Conservation (phyloP, 2,113 vertebrate genomes). For the Oncorhynchus masou region DNA sequence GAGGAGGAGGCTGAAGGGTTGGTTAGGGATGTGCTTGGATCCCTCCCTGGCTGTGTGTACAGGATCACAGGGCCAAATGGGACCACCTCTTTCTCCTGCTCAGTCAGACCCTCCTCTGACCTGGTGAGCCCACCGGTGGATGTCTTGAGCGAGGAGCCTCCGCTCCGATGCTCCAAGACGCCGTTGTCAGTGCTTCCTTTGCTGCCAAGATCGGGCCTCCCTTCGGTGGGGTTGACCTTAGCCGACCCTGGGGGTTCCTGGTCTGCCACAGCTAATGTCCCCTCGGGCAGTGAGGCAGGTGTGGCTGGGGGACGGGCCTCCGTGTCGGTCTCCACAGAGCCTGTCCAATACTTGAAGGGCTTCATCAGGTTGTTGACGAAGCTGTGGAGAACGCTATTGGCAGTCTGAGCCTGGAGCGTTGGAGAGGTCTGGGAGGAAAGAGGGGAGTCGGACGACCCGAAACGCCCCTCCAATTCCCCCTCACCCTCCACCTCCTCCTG, state of each 20-base stretch:
- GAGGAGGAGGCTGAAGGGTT: conserved; percentile 20
- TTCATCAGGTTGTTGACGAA: conserved; percentile 72
- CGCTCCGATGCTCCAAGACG: conserved; percentile 56
- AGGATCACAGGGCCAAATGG: conserved; percentile 45
- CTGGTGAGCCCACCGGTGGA: conserved; percentile 24
- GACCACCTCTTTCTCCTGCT: conserved; percentile 69
- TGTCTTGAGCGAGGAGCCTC: conserved; percentile 29
- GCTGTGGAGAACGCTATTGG: conserved; percentile 65
- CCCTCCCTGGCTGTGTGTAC: conserved; percentile 26
- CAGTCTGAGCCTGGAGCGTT: conserved; percentile 55
- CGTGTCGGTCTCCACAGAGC: conserved; percentile 17
- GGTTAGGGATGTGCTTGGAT: conserved; percentile 15
- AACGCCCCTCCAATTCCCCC: conserved; percentile 20
- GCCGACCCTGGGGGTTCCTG: conserved; percentile 32
- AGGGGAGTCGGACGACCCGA: conserved; percentile 37
- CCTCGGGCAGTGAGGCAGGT: conserved; percentile 15
- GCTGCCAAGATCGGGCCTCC: conserved; percentile 34
- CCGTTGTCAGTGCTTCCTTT: conserved; percentile 66
- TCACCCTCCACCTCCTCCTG: conserved; percentile 55
- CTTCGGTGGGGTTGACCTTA: conserved; percentile 43
- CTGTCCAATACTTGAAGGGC: conserved; percentile 67
- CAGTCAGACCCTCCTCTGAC: conserved; percentile 63
- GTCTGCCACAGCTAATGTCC: conserved; percentile 35
- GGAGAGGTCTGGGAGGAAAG: conserved; percentile 36
- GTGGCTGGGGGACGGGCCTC: conserved; percentile 19